Evolutionary conservation across 2,797 vertebrate species (phyloP), one percentile per base, ranked within the genome.

Genomic region (Oreortyx pictus): DNA sequence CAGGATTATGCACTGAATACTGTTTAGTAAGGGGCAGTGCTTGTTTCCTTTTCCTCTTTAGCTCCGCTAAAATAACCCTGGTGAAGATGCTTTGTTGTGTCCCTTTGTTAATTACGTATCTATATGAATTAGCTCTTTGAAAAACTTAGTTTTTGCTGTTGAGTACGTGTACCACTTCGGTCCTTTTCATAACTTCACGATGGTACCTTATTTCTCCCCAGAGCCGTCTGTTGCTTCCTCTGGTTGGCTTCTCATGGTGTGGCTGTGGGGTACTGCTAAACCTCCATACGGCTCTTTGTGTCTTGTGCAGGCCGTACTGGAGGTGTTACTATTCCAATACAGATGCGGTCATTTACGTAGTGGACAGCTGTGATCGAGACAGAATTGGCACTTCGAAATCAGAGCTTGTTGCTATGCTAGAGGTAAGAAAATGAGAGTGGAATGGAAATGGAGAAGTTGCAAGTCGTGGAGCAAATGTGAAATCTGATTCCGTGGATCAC

Each of bases 271-370:
- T 8, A 12, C 6, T 25, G 46, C 25, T 66, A 2, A 44, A 59
- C 18, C 12, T 80, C 50, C 33, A 61, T 2, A 47, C 49, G 57
- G 33, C 44, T 54, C 25, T 68, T 59, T 35, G 18, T 74, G 70
- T 88, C 79, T 82, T 85, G 67, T 82, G 43, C 97, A 99, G 99
- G 93, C 99, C 99, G 1, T 99, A 99, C 66, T 99, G 99, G 99
- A 97, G 99, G 67, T 99, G 99, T 95, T 99, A 99, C 89, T 99
- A 99, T 93, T 99, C 99, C 18, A 99, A 99, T 96, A 99, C 99
- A 25, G 99, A 99, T 3, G 99, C 99, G 1, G 98, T 99, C 72
- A 99, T 99, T 95, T 99, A 99, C 8, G 99, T 99, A 3, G 99
- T 99, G 19, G 99, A 99, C 98, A 99, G 99, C 97, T 99, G 99